Percentiles rank a stretch among this genome's conserved stretches.
These are phyloP conservation scores for Lordiphosa collinella DNA, from an alignment of 1,140 invertebrate species.

Conservation along the genomic window DNA sequence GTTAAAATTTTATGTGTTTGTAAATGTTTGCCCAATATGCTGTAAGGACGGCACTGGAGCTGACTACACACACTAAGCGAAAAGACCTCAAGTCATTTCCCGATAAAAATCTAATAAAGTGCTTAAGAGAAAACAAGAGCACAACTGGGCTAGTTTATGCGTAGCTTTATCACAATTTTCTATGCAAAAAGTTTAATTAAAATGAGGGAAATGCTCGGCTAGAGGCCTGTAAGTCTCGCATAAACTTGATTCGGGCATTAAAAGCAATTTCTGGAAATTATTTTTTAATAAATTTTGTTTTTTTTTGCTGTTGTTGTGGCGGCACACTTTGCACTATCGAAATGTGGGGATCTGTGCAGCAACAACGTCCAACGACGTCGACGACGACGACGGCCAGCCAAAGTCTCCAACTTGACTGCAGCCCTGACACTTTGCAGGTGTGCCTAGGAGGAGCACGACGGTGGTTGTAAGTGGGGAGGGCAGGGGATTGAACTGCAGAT, in stretches of 20 bases:
- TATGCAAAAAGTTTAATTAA: too few species aligned
- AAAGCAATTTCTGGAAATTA: conserved; percentile 69
- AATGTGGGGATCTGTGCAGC: conserved; percentile 54
- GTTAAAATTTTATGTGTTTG: neutral
- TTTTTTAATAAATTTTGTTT: conserved; percentile 64
- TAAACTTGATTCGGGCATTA: conserved; percentile 22
- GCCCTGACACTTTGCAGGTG: conserved; percentile 70
- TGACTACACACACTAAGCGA: conserved; percentile 1
- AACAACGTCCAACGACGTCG: conserved; percentile 31
- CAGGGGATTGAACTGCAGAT: conserved; percentile 1
- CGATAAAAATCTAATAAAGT: conserved; percentile 73
- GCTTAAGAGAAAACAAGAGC: conserved; percentile 22
- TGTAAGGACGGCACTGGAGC: too few species aligned
- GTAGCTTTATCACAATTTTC: too few species aligned
- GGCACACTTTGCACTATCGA: conserved; percentile 75
- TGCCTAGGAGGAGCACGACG: conserved; percentile 23
- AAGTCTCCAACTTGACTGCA: conserved; percentile 39
- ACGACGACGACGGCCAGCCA: conserved; percentile 19
- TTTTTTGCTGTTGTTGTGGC: conserved; percentile 23
- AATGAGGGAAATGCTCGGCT: neutral
- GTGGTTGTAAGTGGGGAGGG: too few species aligned
- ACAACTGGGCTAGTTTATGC: neutral
- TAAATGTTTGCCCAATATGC: neutral
- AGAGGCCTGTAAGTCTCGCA: neutral
- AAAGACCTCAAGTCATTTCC: conserved; percentile 59